A percentile compares a stretch with the other conserved stretches of the same genome.
These are phyloP conservation scores for Macrosteles quadrilineatus DNA, from an alignment of 1,140 invertebrate genomes.

Conservation along the genomic window DNA sequence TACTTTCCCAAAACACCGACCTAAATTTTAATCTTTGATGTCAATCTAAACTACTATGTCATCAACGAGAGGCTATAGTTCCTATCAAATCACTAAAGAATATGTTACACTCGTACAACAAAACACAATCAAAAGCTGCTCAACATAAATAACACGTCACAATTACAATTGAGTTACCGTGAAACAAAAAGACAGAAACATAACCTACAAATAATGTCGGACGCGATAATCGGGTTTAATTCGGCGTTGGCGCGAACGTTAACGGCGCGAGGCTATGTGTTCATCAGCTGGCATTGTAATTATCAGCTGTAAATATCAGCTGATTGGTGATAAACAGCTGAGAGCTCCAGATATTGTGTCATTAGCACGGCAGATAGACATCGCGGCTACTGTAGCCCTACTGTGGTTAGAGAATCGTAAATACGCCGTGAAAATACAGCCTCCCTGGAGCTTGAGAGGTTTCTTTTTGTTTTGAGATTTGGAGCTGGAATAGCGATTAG, in stretches of 20 bases:
- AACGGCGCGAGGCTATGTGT: background rate
- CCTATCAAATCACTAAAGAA: too few species aligned
- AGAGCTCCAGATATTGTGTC: conserved; percentile 1
- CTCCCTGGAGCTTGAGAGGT: too few species aligned
- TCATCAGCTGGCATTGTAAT: conserved; percentile 10
- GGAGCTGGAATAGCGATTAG: too few species aligned
- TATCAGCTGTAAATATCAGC: conserved; percentile 19
- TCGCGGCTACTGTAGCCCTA: conserved; percentile 2
- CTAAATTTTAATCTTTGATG: too few species aligned
- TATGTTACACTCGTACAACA: too few species aligned
- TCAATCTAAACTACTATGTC: too few species aligned
- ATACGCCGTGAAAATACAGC: background rate
- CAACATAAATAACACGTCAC: background rate
- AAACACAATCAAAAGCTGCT: too few species aligned
- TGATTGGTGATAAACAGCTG: conserved; percentile 3
- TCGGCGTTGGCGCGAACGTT: background rate
- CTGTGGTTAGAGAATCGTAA: conserved; percentile 2
- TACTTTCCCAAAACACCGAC: too few species aligned
- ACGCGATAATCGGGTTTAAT: background rate
- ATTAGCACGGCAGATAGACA: background rate
- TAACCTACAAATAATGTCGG: background rate
- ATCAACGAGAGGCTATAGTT: too few species aligned
- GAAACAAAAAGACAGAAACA: conserved; percentile 1
- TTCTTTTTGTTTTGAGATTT: too few species aligned
- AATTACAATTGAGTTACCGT: background rate